Percentiles rank a stretch among this genome's conserved stretches.
These are phyloP conservation scores for Huso huso DNA, from an alignment of 2,797 vertebrate species.

Conservation along the genomic window DNA sequence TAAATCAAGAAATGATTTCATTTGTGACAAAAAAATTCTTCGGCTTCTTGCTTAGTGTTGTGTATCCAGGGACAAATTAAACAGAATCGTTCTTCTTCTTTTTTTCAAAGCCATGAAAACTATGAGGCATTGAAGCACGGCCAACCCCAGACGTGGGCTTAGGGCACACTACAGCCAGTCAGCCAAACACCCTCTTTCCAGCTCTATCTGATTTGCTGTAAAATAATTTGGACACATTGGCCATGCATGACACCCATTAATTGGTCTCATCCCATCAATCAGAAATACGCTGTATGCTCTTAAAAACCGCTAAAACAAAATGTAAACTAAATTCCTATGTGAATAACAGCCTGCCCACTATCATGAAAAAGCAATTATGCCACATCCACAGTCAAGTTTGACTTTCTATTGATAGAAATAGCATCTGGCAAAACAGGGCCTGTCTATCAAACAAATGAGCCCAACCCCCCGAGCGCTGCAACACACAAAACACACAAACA, in stretches of 20 bases:
- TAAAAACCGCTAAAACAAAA: constrained; percentile 8
- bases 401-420: constrained; percentile 38
- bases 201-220: constrained; percentile 12
- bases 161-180: neutral
- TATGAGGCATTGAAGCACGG: neutral
- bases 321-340: constrained; percentile 45
- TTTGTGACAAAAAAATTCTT: constrained; percentile 29
- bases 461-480: constrained; percentile 41
- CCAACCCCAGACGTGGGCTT: constrained; percentile 5
- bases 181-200: neutral
- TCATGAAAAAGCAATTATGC: constrained; percentile 71
- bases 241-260: constrained; percentile 25
- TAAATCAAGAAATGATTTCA: constrained; percentile 33
- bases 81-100: constrained; percentile 8
- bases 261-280: constrained; percentile 19
- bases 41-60: constrained; percentile 18
- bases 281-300: no score
- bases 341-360: constrained; percentile 52
- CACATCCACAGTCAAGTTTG: constrained; percentile 54
- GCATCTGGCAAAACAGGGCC: constrained; percentile 37
- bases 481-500: constrained; percentile 1
- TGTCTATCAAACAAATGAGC: constrained; percentile 64
- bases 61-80: constrained; percentile 32
- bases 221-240: constrained; percentile 25
- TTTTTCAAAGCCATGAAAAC: constrained; percentile 5